Base-by-base conservation (phyloP, 2,113 vertebrate genomes). In the Amblyopsis rosae region DNA sequence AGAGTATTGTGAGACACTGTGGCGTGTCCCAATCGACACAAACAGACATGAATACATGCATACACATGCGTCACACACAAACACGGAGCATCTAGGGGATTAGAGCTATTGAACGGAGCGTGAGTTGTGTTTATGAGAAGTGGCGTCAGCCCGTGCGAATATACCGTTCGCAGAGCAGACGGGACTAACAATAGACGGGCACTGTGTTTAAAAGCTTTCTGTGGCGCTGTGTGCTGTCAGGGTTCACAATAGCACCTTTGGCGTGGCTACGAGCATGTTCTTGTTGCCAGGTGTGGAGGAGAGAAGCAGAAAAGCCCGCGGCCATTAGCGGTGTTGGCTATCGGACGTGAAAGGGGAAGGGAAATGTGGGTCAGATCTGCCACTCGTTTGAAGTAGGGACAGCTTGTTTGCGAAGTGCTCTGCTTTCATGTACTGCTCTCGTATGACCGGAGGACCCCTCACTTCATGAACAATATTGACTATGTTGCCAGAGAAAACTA, bases 381-480 rank as follows among this genome's bases (percentile, higher is more conserved):
- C 75, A 73, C 75, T 65, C 82, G 79, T 85, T 87, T 87, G 86
- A 87, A 86, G 83, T 87, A 62, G 75, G 74, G 80, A 89, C 86
- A 88, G 87, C 89, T 89, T 90, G 87, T 83, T 85, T 90, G 87
- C 89, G 86, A 88, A 87, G 84, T 11, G 76, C 76, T 80, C 6
- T 56, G 70, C 83, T 90, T 89, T 88, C 84, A 89, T 81, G 86
- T 90, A 75, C 83, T 84, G 82, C 79, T 86, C 82, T 82, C 63
- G 12, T 72, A 80, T 82, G 87, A 88, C 89, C 86, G 75, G 62
- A 67, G 67, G 77, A 86, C 85, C 87, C 81, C 85, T 84, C 65
- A 58, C 82, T 86, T 82, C 85, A 87, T 84, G 85, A 87, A 87
- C 82, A 82, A 82, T 85, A 88, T 69, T 85, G 86, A 82, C 75